A percentile compares a stretch with the other conserved stretches of the same genome.
Evolutionary conservation across 2,888 invertebrate genomes (phyloP).

Genomic region (Plagiodera versicolora): DNA sequence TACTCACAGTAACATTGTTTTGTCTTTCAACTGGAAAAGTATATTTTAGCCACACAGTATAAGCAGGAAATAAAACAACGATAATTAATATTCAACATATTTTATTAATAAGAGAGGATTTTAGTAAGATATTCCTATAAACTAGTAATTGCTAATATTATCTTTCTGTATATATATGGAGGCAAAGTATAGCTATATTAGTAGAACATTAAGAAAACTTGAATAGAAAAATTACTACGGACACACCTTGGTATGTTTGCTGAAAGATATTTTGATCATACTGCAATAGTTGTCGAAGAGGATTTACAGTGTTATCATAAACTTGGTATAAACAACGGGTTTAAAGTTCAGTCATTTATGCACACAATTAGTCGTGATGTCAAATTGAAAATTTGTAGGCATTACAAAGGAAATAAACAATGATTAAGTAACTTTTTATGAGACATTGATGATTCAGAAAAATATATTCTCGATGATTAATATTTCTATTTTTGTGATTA

Average conservation of each 20-base stretch:
- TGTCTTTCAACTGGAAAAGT: too few relatives aligned
- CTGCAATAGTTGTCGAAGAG: slow-evolving; percentile 36
- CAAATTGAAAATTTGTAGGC: background rate
- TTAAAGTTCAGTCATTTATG: background rate
- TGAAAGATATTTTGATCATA: slow-evolving; percentile 25
- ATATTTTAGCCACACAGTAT: too few relatives aligned
- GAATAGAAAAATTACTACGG: slow-evolving; percentile 38
- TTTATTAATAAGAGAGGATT: slow-evolving; percentile 46
- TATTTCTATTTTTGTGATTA: too few relatives aligned
- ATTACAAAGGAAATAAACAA: too few relatives aligned
- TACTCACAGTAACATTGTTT: too few relatives aligned
- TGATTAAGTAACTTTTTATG: too few relatives aligned
- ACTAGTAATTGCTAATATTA: slow-evolving; percentile 45
- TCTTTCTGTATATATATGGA: slow-evolving; percentile 42
- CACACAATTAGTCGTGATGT: background rate
- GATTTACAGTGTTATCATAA: slow-evolving; percentile 19
- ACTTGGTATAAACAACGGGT: too few relatives aligned
- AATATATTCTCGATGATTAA: too few relatives aligned
- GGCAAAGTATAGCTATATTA: slow-evolving; percentile 47
- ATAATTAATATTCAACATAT: slow-evolving; percentile 42
- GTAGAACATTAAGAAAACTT: slow-evolving; percentile 47
- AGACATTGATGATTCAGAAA: too few relatives aligned
- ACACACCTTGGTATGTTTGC: slow-evolving; percentile 19
- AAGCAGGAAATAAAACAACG: slow-evolving; percentile 1
- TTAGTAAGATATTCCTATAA: slow-evolving; percentile 44